phyloP scores from a whole-genome alignment of 1,140 invertebrate genomes.

The Pseudomyrmex concolor region DNA sequence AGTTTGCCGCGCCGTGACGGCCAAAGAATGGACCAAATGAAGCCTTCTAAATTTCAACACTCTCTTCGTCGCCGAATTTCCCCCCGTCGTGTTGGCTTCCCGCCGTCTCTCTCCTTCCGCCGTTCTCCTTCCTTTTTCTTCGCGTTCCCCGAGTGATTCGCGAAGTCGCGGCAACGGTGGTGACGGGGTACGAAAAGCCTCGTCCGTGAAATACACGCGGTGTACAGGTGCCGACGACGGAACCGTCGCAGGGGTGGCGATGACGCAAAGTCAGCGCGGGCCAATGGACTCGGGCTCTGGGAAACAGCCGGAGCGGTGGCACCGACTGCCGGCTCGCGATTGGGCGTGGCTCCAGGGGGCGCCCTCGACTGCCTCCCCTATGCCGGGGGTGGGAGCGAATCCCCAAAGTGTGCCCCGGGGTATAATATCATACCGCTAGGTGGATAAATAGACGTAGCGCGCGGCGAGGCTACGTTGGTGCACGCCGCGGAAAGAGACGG shows the following conservation, averaged over 20 bases:
- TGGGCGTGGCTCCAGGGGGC: conserved; percentile 77
- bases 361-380: conserved; percentile 36
- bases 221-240: conserved; percentile 64
- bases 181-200: conserved; percentile 54
- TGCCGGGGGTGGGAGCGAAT: conserved; percentile 59
- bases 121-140: not conserved
- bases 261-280: conserved; percentile 81
- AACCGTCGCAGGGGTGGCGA: conserved; percentile 70
- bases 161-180: conserved; percentile 42
- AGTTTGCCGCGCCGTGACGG: conserved; percentile 49
- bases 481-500: conserved; percentile 53
- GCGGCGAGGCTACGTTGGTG: conserved; percentile 69
- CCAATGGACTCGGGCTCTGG: conserved; percentile 81
- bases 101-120: not conserved
- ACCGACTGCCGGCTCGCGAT: conserved; percentile 76
- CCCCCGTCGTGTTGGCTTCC: conserved; percentile 19
- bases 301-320: conserved; percentile 70
- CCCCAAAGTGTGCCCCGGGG: conserved; percentile 81
- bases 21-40: conserved; percentile 83
- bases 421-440: conserved; percentile 84
- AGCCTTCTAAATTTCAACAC: conserved; percentile 83
- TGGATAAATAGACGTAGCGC: conserved; percentile 83
- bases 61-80: conserved; percentile 70
- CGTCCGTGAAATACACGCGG: conserved; percentile 74
- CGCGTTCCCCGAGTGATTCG: conserved; percentile 11